Conservation (phyloP, 2,113 vertebrate genomes). For the Trematomus loennbergii region DNA sequence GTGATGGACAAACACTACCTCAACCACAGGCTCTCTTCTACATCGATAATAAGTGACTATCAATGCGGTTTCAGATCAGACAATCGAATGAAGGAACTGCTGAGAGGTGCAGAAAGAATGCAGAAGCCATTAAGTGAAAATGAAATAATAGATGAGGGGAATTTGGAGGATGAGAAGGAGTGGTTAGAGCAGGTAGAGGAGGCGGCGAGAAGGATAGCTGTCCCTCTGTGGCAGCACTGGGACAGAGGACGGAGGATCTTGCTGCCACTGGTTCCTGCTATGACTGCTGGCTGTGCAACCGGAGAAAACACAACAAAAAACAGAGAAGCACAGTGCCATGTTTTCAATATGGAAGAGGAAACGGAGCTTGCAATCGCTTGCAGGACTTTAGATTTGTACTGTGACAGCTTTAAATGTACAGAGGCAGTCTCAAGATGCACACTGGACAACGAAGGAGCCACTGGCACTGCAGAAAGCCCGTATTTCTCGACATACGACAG, state of each 20-base stretch:
- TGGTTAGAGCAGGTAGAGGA: conserved; percentile 72
- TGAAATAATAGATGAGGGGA: conserved; percentile 53
- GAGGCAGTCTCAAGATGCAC: background rate
- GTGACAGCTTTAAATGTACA: background rate
- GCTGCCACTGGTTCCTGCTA: conserved; percentile 23
- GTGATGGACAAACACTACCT: background rate
- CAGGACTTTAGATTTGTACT: background rate
- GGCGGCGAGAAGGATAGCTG: conserved; percentile 81
- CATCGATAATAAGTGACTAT: background rate
- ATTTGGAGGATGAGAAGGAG: conserved; percentile 79
- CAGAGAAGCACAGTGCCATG: rapidly evolving
- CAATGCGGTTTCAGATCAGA: background rate
- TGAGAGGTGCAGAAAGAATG: conserved; percentile 3
- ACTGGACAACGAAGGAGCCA: background rate
- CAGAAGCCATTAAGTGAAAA: conserved; percentile 25
- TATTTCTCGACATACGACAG: background rate
- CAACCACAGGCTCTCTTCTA: background rate
- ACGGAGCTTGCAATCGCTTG: conserved; percentile 17
- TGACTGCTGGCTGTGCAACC: background rate
- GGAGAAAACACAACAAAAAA: background rate
- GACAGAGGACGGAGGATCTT: conserved; percentile 55
- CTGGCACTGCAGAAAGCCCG: background rate
- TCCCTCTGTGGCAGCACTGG: conserved; percentile 83
- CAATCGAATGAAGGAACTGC: conserved; percentile 17
- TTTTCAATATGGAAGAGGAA: conserved; percentile 43